Evolutionary conservation across 1,140 invertebrate genomes (phyloP).

Genomic region (Drosophila insularis): DNA sequence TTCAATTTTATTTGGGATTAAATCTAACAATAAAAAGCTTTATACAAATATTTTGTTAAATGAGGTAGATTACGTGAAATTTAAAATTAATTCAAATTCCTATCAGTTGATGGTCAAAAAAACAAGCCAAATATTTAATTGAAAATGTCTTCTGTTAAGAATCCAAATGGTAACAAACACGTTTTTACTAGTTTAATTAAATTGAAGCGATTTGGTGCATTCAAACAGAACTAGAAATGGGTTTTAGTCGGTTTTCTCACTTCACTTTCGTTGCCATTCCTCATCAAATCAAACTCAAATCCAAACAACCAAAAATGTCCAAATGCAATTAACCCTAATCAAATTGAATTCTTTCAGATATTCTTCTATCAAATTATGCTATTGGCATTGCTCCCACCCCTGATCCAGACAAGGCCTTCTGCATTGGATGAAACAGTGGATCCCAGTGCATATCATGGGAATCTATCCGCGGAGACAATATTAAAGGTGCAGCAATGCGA

Average conservation of each 20-base stretch:
- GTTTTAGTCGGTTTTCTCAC: not conserved
- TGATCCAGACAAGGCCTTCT: conserved; percentile 45
- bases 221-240: conserved; percentile 34
- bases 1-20: not conserved
- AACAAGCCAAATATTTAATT: not conserved
- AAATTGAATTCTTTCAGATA: conserved; percentile 22
- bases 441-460: conserved; percentile 64
- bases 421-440: conserved; percentile 32
- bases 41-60: not conserved
- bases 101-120: not conserved
- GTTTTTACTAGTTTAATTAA: conserved; percentile 28
- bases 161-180: conserved; percentile 4
- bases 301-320: conserved; percentile 5
- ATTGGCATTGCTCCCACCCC: conserved; percentile 9
- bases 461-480: conserved; percentile 64
- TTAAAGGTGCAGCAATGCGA: conserved; percentile 74
- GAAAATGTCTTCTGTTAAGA: not conserved
- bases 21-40: not conserved
- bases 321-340: conserved; percentile 19
- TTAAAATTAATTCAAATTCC: not conserved
- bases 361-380: conserved; percentile 41
- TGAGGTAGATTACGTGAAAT: not conserved
- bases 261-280: not conserved
- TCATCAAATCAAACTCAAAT: conserved; percentile 6
- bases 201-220: conserved; percentile 19